phyloP scores from a whole-genome alignment of 1,140 invertebrate genomes.

The Aphelinus atriplicis region DNA sequence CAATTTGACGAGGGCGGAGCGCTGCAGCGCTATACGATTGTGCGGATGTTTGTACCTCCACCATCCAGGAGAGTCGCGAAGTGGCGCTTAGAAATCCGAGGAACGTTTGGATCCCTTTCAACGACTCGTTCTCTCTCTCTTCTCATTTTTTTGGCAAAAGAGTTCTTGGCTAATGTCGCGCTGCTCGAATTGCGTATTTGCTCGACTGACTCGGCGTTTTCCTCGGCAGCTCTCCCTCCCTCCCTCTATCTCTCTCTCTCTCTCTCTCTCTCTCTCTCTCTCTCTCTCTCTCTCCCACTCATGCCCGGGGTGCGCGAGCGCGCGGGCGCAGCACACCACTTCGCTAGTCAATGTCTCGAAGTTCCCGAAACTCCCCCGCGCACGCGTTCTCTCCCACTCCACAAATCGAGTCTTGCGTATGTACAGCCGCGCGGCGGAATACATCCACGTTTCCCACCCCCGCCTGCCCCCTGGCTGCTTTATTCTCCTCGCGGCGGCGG shows the following conservation, averaged over 20 bases:
- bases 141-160: slow-evolving; percentile 11
- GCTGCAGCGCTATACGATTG: background rate
- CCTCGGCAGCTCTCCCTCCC: too few species aligned
- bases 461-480: background rate
- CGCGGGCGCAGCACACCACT: background rate
- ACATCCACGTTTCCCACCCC: background rate
- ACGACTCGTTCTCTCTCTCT: background rate
- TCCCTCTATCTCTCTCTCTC: too few species aligned
- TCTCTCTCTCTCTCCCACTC: too few species aligned
- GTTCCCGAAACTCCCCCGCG: slow-evolving; percentile 11
- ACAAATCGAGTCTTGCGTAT: background rate
- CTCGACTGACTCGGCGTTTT: too few species aligned
- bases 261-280: too few species aligned
- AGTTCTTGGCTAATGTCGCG: background rate
- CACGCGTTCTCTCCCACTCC: background rate
- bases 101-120: too few species aligned
- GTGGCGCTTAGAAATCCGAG: slow-evolving; percentile 2
- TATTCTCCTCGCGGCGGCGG: background rate
- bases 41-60: background rate
- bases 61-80: too few species aligned
- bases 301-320: too few species aligned
- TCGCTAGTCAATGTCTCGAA: slow-evolving; percentile 24
- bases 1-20: slow-evolving; percentile 14
- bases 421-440: background rate
- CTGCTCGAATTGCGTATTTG: too few species aligned